Percentiles rank a stretch among this genome's conserved stretches.
Evolutionary conservation across 2,888 invertebrate species (phyloP).

Genomic region (Odontocerum albicorne): DNA sequence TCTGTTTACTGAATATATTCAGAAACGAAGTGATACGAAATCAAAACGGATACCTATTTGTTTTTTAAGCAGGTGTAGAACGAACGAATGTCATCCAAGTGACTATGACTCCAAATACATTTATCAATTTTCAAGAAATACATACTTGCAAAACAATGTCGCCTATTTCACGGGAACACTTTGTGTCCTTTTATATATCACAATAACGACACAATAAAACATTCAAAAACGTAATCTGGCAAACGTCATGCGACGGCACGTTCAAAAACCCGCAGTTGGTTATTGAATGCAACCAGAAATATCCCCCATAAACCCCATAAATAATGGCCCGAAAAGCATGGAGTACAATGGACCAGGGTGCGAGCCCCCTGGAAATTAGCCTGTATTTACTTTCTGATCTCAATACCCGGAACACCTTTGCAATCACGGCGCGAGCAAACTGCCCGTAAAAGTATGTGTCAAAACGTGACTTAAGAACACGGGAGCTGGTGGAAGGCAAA

Average conservation of each 20-base stretch:
- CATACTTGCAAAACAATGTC: background rate
- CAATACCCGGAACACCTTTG: slow-evolving; percentile 25
- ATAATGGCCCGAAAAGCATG: slow-evolving; percentile 9
- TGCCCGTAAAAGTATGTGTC: slow-evolving; percentile 8
- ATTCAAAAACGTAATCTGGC: slow-evolving; percentile 25
- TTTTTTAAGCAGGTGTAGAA: slow-evolving; percentile 14
- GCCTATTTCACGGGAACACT: background rate
- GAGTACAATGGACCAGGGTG: slow-evolving; percentile 19
- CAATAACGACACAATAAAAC: slow-evolving; percentile 11
- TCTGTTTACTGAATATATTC: too few species aligned
- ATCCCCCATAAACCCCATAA: slow-evolving; percentile 24
- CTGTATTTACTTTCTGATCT: slow-evolving; percentile 23
- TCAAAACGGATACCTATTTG: background rate
- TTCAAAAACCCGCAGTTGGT: slow-evolving; percentile 16
- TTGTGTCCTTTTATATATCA: too few species aligned
- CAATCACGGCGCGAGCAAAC: slow-evolving; percentile 3
- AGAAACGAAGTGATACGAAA: background rate
- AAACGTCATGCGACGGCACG: slow-evolving; percentile 26
- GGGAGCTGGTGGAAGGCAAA: slow-evolving; percentile 3
- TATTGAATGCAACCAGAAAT: slow-evolving; percentile 18
- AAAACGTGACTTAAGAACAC: slow-evolving; percentile 11
- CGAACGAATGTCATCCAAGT: slow-evolving; percentile 17
- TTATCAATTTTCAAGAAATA: too few species aligned
- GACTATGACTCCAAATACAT: too few species aligned
- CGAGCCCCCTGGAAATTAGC: slow-evolving; percentile 25